These are phyloP conservation scores for Saxidomus purpurata DNA, from an alignment of 1,140 invertebrate genomes.

Conservation along the genomic window DNA sequence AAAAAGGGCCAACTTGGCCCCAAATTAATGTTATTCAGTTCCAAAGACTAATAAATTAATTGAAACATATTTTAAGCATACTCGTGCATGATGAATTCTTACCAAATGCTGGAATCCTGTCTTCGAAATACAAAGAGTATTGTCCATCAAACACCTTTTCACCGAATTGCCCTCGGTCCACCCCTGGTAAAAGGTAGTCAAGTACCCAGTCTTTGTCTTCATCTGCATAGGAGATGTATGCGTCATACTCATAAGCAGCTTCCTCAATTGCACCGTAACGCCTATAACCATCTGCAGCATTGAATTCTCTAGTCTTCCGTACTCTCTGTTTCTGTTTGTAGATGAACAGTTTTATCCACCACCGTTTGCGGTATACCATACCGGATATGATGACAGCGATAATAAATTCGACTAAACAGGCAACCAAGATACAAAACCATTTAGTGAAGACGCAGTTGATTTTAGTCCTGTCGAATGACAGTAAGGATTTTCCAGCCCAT, in stretches of 20 bases:
- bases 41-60: too few species aligned
- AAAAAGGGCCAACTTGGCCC: too few species aligned
- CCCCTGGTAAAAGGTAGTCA: slow-evolving; percentile 64
- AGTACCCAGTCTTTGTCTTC: slow-evolving; percentile 73
- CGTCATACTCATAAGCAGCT: slow-evolving; percentile 67
- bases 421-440: slow-evolving; percentile 64
- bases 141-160: slow-evolving; percentile 58
- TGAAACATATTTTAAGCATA: too few species aligned
- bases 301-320: neutral
- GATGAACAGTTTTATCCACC: slow-evolving; percentile 69
- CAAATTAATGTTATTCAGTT: too few species aligned
- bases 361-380: slow-evolving; percentile 72
- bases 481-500: slow-evolving; percentile 72
- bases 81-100: too few species aligned
- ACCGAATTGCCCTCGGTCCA: slow-evolving; percentile 69
- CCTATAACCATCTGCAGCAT: slow-evolving; percentile 32
- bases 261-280: neutral
- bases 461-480: slow-evolving; percentile 73
- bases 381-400: slow-evolving; percentile 59
- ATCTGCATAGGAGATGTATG: slow-evolving; percentile 73
- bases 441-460: slow-evolving; percentile 76
- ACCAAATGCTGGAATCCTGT: slow-evolving; percentile 65
- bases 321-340: slow-evolving; percentile 50
- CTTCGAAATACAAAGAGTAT: slow-evolving; percentile 72
- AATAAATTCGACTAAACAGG: slow-evolving; percentile 27